Evolutionary conservation across 2,888 invertebrate genomes (phyloP).

Genomic region (Barypeithes pellucidus): DNA sequence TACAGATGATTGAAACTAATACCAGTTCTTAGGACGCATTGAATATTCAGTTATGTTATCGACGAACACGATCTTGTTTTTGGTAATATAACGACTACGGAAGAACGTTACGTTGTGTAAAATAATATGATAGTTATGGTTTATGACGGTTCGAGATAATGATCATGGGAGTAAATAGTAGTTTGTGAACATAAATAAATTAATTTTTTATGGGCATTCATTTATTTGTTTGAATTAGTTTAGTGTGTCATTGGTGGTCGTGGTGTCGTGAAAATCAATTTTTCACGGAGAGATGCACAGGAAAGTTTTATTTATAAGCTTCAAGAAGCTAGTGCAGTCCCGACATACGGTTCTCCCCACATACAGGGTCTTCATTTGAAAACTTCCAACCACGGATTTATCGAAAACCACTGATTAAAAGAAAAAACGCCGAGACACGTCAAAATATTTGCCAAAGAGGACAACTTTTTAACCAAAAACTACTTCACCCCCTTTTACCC

Average conservation of each 20-base stretch:
- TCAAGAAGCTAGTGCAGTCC: too few species aligned
- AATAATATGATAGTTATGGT: constrained; percentile 31
- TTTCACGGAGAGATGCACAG: too few species aligned
- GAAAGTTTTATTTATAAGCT: too few species aligned
- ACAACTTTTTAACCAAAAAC: too few species aligned
- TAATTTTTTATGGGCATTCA: constrained; percentile 2
- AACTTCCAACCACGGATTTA: too few species aligned
- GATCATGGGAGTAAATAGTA: constrained; percentile 14
- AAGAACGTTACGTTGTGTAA: constrained; percentile 36
- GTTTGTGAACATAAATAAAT: constrained; percentile 10
- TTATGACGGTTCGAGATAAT: neutral
- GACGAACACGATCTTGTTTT: constrained; percentile 34
- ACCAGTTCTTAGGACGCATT: constrained; percentile 38
- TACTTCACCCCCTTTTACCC: too few species aligned
- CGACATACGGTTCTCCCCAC: too few species aligned
- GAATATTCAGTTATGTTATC: constrained; percentile 33
- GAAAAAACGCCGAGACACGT: too few species aligned
- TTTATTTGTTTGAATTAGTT: constrained; percentile 5
- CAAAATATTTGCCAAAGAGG: too few species aligned
- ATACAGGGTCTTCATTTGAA: too few species aligned
- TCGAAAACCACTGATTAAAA: too few species aligned
- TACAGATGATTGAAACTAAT: constrained; percentile 41
- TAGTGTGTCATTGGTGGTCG: constrained; percentile 6
- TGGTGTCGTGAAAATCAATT: neutral
- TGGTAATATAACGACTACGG: constrained; percentile 32